Base-by-base conservation (phyloP, 1,140 invertebrate genomes). In the Epicauta chinensis region DNA sequence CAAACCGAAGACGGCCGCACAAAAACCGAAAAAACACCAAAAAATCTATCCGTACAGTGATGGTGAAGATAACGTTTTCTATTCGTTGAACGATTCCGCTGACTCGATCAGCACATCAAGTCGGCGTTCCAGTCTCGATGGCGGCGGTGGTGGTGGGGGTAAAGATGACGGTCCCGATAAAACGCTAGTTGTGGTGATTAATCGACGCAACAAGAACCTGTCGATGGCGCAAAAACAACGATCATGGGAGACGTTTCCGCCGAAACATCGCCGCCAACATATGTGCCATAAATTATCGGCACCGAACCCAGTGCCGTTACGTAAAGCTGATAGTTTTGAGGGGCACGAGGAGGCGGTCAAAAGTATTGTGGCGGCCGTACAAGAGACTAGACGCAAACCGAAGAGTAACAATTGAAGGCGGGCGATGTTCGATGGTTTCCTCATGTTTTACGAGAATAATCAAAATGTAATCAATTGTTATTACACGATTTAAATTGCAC, bases 321-420 rank as follows among this genome's bases (percentile, higher is more conserved):
- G 55, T 11, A 66, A 62, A 35, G 59, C 59, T 2, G 61, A 65
- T 30, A 65, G 63, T 41, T 65, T 65, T 32, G 63, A 65, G 43
- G 62, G 83, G 2, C 83, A 86, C 64, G 83, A 86, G 65, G 82
- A 85, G 60, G 82, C 82, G 3, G 82, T 86, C 3, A 73, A 82
- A 42, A 83, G 81, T 3, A 67, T 86, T 38, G 83, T 86, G 2
- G 81, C 82, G 11, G 82, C 82, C 13, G 82, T 85, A 0, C 82
- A 85, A 56, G 82, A 86, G 67, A 84, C 80, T 1, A 70, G 82
- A 31, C 65, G 69, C 15, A 69, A 74, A 58, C 71, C 68, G 0
- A 69, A 68, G 39, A 49, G 62, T 16, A 59, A 62, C 15, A 66
- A 65, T 63, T 67, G 23, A 23, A 23, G 7, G 7, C 1, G 4